Conservation (phyloP, 2,113 vertebrate species). For the Brachyistius frenatus region DNA sequence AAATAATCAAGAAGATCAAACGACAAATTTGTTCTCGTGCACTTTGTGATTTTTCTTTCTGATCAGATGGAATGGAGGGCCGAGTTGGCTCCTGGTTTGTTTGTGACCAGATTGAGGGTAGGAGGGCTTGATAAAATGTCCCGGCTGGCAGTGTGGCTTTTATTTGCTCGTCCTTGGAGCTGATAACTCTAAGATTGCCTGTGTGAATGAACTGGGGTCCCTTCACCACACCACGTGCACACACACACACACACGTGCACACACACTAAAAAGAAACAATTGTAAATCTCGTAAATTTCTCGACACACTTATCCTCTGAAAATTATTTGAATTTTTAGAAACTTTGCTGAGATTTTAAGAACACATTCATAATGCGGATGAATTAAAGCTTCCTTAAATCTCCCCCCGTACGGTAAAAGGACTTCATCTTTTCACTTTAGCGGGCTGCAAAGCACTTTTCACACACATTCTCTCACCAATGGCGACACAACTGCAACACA, state of each 20-base stretch:
- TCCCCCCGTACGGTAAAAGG: no score
- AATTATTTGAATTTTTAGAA: no score
- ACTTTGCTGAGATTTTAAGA: background rate
- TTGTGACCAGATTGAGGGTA: slow-evolving; percentile 74
- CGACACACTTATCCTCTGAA: background rate
- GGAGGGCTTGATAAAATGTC: slow-evolving; percentile 82
- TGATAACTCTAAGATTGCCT: slow-evolving; percentile 84
- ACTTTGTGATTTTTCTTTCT: slow-evolving; percentile 18
- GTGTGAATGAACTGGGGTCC: slow-evolving; percentile 87
- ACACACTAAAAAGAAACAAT: background rate
- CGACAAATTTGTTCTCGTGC: background rate
- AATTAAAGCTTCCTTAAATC: no score
- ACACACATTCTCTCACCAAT: no score
- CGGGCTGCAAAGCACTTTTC: no score
- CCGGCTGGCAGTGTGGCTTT: slow-evolving; percentile 73
- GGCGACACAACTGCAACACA: no score
- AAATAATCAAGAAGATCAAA: no score
- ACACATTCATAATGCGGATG: no score
- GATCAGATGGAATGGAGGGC: slow-evolving; percentile 9
- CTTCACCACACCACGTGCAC: slow-evolving; percentile 77
- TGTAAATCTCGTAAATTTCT: background rate
- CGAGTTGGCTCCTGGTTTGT: slow-evolving; percentile 76
- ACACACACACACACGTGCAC: slow-evolving; percentile 18
- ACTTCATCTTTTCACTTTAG: no score
- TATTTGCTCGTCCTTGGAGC: slow-evolving; percentile 88